Percentiles rank a stretch among this genome's conserved stretches.
Conservation (phyloP, 2,888 invertebrate species). For the Lissocephala sabroskyi region DNA sequence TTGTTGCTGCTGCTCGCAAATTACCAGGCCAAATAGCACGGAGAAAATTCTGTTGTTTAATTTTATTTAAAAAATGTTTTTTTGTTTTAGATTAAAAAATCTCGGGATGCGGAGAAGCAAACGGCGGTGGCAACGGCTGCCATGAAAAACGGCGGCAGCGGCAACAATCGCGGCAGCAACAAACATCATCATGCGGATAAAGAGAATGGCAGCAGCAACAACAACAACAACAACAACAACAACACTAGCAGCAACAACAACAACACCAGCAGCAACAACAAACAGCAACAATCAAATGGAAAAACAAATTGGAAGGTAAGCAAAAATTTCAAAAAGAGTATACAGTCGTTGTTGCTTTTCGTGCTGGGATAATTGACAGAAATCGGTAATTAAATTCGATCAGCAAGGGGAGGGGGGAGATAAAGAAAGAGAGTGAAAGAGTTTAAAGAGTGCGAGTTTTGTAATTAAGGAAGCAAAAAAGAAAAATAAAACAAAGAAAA, state of each 20-base stretch:
- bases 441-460: too few relatives aligned
- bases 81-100: conserved; percentile 43
- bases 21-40: neutral
- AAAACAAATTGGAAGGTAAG: conserved; percentile 70
- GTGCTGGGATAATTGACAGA: too few relatives aligned
- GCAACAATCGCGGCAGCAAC: conserved; percentile 23
- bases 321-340: conserved; percentile 10
- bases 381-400: conserved; percentile 3
- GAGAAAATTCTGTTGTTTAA: neutral
- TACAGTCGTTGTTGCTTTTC: too few relatives aligned
- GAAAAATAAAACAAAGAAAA: conserved; percentile 18
- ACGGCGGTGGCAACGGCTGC: conserved; percentile 6
- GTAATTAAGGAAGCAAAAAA: conserved; percentile 27
- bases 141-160: conserved; percentile 21
- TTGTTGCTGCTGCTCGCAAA: too few relatives aligned
- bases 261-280: conserved; percentile 55
- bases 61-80: neutral
- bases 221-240: conserved; percentile 38
- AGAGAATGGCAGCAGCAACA: conserved; percentile 19
- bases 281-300: conserved; percentile 67
- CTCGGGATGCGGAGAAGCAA: conserved; percentile 44
- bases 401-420: too few relatives aligned
- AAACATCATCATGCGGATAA: conserved; percentile 15
- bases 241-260: conserved; percentile 42
- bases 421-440: too few relatives aligned